A percentile compares a stretch with the other conserved stretches of the same genome.
These are phyloP conservation scores for Ictidomys tridecemlineatus DNA, from an alignment of 2,113 vertebrate species.

Conservation along the genomic window DNA sequence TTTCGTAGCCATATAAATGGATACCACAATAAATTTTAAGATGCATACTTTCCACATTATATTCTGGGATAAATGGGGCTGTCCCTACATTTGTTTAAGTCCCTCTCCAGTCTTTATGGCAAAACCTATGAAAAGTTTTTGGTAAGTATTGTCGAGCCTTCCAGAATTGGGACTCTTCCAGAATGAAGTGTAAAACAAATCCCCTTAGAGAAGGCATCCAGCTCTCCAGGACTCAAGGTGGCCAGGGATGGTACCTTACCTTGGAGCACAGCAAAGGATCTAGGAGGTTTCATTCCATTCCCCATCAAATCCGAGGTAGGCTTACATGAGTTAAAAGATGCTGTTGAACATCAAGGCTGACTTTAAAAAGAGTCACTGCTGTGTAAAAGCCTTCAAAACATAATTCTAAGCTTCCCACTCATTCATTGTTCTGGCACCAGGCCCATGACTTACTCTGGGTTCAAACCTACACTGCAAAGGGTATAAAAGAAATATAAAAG, in stretches of 20 bases:
- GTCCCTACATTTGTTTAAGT: background rate
- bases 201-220: background rate
- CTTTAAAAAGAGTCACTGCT: background rate
- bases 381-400: background rate
- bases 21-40: background rate
- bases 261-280: background rate
- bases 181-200: background rate
- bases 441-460: background rate
- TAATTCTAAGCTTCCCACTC: background rate
- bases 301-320: background rate
- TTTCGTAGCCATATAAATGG: constrained; percentile 18
- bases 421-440: background rate
- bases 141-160: background rate
- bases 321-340: background rate
- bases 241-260: background rate
- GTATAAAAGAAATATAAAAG: background rate
- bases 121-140: constrained; percentile 29
- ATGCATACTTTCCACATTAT: background rate
- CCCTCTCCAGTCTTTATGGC: background rate
- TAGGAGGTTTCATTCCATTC: background rate
- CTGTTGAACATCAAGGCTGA: background rate
- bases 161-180: background rate
- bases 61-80: background rate
- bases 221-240: background rate
- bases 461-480: constrained; percentile 13